Evolutionary conservation across 2,888 invertebrate species (phyloP).

Genomic region (Lysandra coridon): DNA sequence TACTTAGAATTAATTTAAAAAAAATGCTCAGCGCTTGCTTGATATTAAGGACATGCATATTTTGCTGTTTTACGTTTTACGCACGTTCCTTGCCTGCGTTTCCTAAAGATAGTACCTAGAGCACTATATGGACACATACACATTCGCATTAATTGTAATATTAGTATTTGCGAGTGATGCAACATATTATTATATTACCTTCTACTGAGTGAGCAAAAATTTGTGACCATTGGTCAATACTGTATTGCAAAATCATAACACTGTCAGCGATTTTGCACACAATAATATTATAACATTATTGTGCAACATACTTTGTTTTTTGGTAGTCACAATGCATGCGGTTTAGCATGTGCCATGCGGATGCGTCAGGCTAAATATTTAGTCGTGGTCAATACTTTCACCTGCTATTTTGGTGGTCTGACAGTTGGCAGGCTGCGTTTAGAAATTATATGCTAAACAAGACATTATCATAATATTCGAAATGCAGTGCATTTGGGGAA

Average conservation of each 20-base stretch:
- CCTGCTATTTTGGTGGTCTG: slow-evolving; percentile 41
- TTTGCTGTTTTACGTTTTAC: no score
- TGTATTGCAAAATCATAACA: neutral
- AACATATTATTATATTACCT: neutral
- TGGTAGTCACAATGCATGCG: slow-evolving; percentile 35
- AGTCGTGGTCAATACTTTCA: slow-evolving; percentile 45
- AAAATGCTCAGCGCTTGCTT: no score
- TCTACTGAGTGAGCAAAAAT: neutral
- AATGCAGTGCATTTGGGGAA: slow-evolving; percentile 5
- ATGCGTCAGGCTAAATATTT: slow-evolving; percentile 41
- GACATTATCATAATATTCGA: slow-evolving; percentile 30
- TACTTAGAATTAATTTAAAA: no score
- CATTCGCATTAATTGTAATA: no score
- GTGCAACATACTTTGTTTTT: neutral
- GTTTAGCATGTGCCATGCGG: slow-evolving; percentile 41
- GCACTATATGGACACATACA: no score
- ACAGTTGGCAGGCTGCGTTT: slow-evolving; percentile 41
- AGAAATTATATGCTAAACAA: slow-evolving; percentile 39
- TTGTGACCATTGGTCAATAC: neutral
- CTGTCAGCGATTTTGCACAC: neutral
- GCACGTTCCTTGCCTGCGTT: no score
- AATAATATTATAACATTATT: neutral
- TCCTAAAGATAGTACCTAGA: no score
- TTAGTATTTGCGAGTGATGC: neutral
- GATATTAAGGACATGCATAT: no score